Evolutionary conservation across 2,113 vertebrate species (phyloP).

Genomic region (Myotis davidii): DNA sequence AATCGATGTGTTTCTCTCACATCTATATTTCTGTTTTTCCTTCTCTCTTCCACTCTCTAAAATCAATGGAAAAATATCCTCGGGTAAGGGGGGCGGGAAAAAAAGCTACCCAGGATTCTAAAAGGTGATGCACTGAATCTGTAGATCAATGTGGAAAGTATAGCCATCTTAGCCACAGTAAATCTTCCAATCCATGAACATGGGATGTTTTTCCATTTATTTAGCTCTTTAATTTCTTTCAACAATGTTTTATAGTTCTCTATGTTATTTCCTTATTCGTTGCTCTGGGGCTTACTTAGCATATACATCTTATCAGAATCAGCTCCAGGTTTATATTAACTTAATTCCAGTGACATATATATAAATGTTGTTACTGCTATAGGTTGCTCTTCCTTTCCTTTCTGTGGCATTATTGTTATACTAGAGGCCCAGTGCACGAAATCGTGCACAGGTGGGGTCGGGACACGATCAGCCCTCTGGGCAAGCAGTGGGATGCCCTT

Average conservation of each 20-base stretch:
- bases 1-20: too few species aligned
- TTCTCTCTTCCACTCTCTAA: too few species aligned
- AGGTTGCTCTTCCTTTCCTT: background rate
- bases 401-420: background rate
- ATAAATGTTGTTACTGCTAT: background rate
- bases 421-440: too few species aligned
- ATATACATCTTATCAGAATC: background rate
- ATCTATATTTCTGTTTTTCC: too few species aligned
- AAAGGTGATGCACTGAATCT: background rate
- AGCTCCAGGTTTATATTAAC: background rate
- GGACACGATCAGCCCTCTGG: too few species aligned
- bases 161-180: background rate
- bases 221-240: constrained; percentile 11
- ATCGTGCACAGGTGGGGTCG: too few species aligned
- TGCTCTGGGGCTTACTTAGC: background rate
- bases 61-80: too few species aligned
- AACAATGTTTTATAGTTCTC: background rate
- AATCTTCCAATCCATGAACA: background rate
- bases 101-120: background rate
- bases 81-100: background rate
- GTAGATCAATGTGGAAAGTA: background rate
- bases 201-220: background rate
- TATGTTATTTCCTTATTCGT: background rate
- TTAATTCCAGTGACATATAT: background rate
- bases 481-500: too few species aligned